Evolutionary conservation across 2,113 vertebrate species (phyloP).

Genomic region (Gambusia affinis): DNA sequence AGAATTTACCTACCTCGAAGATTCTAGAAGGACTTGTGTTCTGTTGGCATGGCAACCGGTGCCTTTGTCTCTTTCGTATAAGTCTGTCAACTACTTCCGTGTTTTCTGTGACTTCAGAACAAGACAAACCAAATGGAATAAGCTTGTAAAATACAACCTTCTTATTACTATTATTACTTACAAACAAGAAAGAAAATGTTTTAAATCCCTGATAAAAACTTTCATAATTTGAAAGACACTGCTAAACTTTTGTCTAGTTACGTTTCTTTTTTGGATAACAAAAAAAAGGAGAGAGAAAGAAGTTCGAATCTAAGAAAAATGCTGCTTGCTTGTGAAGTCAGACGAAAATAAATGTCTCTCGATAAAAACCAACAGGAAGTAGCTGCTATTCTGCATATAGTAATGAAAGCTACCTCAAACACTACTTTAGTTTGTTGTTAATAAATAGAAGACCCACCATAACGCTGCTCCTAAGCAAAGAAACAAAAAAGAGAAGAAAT

Average conservation of each 20-base stretch:
- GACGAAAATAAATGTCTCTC: not conserved
- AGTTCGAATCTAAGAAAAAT: not conserved
- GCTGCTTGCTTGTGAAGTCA: not conserved
- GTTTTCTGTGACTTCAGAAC: not conserved
- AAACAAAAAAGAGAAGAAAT: not conserved
- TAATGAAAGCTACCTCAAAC: not conserved
- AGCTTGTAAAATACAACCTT: no score
- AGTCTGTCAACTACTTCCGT: not conserved
- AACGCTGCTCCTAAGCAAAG: not conserved
- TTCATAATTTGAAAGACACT: not conserved
- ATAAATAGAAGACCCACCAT: not conserved
- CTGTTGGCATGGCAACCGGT: conserved; percentile 58
- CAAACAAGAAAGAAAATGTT: not conserved
- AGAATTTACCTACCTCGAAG: no score
- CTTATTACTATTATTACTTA: not conserved
- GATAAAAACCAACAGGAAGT: not conserved
- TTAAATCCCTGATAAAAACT: not conserved
- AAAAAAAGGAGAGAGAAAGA: not conserved
- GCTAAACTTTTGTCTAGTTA: no score
- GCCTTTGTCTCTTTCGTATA: conserved; percentile 21
- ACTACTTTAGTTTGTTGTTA: not conserved
- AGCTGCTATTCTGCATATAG: no score
- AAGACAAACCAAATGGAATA: not conserved
- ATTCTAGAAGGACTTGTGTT: conserved; percentile 4
- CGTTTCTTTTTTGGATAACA: not conserved